These are phyloP conservation scores for Frieseomelitta varia DNA, from an alignment of 1,140 invertebrate species.

Conservation along the genomic window DNA sequence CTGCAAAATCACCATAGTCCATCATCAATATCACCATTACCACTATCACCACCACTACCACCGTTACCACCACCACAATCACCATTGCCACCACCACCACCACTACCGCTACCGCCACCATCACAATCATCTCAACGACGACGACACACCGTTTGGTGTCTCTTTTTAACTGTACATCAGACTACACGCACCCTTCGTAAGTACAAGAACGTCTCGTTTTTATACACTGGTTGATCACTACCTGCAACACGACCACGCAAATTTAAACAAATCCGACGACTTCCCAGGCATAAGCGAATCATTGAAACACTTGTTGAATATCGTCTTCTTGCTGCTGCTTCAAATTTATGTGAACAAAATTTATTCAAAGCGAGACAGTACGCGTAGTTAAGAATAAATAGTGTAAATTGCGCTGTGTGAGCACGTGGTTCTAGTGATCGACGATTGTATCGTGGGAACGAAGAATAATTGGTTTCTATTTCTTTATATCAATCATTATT, in stretches of 20 bases:
- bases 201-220: slow-evolving; percentile 38
- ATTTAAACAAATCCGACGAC: slow-evolving; percentile 23
- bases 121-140: slow-evolving; percentile 13
- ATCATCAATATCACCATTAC: background rate
- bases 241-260: slow-evolving; percentile 22
- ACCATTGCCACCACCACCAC: background rate
- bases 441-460: background rate
- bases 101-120: slow-evolving; percentile 9
- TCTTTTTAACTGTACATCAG: slow-evolving; percentile 44
- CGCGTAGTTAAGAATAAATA: background rate
- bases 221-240: slow-evolving; percentile 21
- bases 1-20: background rate
- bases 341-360: background rate
- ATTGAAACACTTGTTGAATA: background rate
- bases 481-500: background rate
- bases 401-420: background rate
- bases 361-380: background rate
- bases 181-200: slow-evolving; percentile 50
- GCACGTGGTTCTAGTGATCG: slow-evolving; percentile 16
- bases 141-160: slow-evolving; percentile 28
- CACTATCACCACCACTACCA: background rate
- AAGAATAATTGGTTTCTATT: background rate
- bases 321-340: background rate
- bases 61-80: background rate
- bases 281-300: slow-evolving; percentile 33